Percentiles rank a stretch among this genome's conserved stretches.
These are phyloP conservation scores for Heterodera schachtii DNA, from an alignment of 1,140 invertebrate genomes.

Conservation along the genomic window DNA sequence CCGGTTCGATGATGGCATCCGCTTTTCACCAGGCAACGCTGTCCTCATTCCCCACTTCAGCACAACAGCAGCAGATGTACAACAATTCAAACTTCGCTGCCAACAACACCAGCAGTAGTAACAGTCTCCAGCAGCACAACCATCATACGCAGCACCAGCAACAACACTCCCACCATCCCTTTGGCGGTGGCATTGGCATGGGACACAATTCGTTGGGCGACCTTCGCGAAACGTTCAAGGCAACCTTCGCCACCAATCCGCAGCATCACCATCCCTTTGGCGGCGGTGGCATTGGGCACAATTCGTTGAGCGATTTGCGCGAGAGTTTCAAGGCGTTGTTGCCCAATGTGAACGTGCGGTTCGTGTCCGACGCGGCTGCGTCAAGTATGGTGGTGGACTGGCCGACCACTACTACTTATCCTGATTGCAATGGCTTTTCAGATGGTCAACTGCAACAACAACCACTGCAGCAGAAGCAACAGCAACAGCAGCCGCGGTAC, in stretches of 20 bases:
- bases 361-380: slow-evolving; percentile 32
- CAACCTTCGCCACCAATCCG: background rate
- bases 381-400: background rate
- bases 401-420: no score
- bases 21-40: background rate
- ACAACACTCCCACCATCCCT: background rate
- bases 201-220: slow-evolving; percentile 27
- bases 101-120: slow-evolving; percentile 14
- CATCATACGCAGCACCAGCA: background rate
- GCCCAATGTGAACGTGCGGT: slow-evolving; percentile 58
- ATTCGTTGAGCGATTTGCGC: slow-evolving; percentile 41
- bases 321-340: slow-evolving; percentile 52
- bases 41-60: background rate
- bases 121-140: slow-evolving; percentile 11
- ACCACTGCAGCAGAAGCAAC: slow-evolving; percentile 7
- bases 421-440: background rate
- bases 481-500: background rate
- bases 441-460: slow-evolving; percentile 1
- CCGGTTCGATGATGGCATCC: background rate
- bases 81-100: background rate
- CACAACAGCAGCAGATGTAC: slow-evolving; percentile 19
- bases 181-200: slow-evolving; percentile 4
- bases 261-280: background rate
- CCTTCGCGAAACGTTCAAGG: slow-evolving; percentile 16
- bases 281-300: background rate